Evolutionary conservation across 2,113 vertebrate species (phyloP).

Genomic region (Regulus satrapa): DNA sequence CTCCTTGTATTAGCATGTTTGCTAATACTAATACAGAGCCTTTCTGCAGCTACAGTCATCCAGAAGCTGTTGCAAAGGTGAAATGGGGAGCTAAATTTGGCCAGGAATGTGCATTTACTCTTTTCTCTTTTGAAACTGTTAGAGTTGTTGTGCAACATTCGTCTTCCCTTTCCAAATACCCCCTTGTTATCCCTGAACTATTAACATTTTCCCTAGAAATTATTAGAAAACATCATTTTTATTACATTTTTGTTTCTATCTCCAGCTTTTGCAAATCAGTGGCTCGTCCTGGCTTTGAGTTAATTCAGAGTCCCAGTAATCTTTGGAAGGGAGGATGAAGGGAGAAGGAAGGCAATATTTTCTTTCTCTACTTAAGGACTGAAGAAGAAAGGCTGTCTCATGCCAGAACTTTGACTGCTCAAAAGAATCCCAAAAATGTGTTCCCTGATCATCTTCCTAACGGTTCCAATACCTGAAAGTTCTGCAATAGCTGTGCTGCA

Average conservation of each 20-base stretch:
- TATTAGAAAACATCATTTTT: not conserved
- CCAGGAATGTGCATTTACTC: not conserved
- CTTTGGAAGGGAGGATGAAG: not conserved
- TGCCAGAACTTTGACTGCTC: not conserved
- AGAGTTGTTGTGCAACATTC: not conserved
- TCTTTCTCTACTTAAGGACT: slow-evolving; percentile 3
- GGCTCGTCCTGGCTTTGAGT: slow-evolving; percentile 17
- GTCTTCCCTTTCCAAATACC: not conserved
- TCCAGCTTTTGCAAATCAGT: not conserved
- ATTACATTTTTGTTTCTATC: not conserved
- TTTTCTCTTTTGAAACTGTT: not conserved
- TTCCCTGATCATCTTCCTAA: not conserved
- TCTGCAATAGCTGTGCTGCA: not conserved
- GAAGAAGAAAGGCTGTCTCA: not conserved
- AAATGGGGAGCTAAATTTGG: not conserved
- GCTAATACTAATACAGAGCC: not conserved
- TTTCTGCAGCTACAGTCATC: not conserved
- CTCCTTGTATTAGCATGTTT: not conserved
- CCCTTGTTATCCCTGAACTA: not conserved
- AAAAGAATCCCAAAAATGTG: not conserved
- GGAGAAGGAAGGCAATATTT: slow-evolving; percentile 1
- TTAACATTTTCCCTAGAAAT: not conserved
- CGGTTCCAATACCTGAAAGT: not conserved
- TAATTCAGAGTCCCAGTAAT: not conserved
- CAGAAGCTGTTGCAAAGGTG: not conserved